Conservation (phyloP, 2,113 vertebrate species). For the Brachypteracias leptosomus region DNA sequence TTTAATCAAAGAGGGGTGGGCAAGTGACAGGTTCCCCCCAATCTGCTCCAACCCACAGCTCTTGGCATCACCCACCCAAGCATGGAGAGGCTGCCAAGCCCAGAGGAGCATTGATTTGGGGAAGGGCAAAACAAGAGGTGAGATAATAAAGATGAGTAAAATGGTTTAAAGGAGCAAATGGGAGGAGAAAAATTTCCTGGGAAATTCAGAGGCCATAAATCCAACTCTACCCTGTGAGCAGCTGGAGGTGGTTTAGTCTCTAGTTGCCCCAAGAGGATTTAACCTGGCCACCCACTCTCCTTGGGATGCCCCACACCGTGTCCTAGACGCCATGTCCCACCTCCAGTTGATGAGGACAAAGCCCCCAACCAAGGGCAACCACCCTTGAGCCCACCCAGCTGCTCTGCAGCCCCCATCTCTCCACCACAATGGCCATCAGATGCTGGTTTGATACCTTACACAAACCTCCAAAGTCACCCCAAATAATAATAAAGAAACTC, state of each 20-base stretch:
- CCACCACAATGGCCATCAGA: accelerated
- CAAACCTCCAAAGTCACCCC: not conserved
- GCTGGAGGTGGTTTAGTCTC: not conserved
- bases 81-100: not conserved
- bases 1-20: not conserved
- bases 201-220: not conserved
- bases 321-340: accelerated
- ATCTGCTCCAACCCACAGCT: not conserved
- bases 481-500: not conserved
- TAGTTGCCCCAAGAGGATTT: not conserved
- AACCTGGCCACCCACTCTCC: accelerated
- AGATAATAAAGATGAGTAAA: not conserved
- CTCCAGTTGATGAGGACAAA: not conserved
- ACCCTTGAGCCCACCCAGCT: not conserved
- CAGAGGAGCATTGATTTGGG: not conserved
- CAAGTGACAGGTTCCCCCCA: not conserved
- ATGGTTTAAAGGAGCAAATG: not conserved
- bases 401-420: not conserved
- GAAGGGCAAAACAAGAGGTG: not conserved
- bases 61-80: not conserved
- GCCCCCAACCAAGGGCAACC: not conserved
- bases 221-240: not conserved
- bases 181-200: not conserved
- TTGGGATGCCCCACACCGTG: accelerated
- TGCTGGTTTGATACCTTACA: accelerated